phyloP scores from a whole-genome alignment of 2,888 invertebrate genomes.

The Isotomurus palustris region DNA sequence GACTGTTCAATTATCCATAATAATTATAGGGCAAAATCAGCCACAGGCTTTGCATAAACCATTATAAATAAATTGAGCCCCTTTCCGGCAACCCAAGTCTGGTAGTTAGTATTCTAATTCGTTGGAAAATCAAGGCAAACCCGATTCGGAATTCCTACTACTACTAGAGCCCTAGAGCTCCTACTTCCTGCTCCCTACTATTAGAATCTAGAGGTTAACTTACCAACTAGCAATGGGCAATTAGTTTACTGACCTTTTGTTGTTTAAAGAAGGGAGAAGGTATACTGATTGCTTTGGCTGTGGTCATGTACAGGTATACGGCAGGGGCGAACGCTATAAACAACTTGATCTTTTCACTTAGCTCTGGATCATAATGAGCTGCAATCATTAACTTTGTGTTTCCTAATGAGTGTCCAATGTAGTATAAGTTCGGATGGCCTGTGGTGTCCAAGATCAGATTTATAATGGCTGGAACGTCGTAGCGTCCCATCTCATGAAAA shows the following conservation, averaged over 20 bases:
- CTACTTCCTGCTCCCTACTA: no score
- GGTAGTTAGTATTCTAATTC: no score
- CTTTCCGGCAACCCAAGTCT: no score
- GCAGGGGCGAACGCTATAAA: constrained; percentile 5
- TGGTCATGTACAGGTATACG: constrained; percentile 6
- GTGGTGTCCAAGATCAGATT: neutral
- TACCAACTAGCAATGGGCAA: no score
- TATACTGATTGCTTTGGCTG: neutral
- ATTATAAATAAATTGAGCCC: no score
- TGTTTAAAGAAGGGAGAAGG: constrained; percentile 3
- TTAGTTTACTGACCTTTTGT: constrained; percentile 8
- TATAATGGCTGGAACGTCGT: constrained; percentile 5
- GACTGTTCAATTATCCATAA: no score
- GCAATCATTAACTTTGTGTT: constrained; percentile 10
- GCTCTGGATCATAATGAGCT: neutral
- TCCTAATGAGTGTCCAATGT: constrained; percentile 8
- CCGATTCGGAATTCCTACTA: no score
- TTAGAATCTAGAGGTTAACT: no score
- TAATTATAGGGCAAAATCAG: no score
- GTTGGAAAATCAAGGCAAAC: no score
- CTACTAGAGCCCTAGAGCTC: no score
- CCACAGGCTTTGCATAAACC: no score
- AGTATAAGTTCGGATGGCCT: neutral
- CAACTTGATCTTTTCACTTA: constrained; percentile 3
- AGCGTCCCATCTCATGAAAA: constrained; percentile 10